phyloP scores from a whole-genome alignment of 2,888 invertebrate genomes.

The Dolichopus griseipennis region DNA sequence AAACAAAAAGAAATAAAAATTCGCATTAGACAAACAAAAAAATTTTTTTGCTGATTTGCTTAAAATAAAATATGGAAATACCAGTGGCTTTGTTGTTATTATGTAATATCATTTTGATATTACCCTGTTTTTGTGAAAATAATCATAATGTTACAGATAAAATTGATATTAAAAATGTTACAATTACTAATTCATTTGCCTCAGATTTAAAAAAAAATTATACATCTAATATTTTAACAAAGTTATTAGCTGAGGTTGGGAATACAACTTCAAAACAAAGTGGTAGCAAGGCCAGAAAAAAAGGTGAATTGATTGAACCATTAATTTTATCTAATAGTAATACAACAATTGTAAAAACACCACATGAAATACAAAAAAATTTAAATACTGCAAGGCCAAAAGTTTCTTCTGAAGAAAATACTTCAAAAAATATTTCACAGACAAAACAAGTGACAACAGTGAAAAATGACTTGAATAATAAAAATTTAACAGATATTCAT shows the following conservation, averaged over 20 bases:
- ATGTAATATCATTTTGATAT: constrained; percentile 1
- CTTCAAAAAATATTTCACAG: not conserved
- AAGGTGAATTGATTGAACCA: not conserved
- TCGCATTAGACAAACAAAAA: not conserved
- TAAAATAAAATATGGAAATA: not conserved
- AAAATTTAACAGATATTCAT: not conserved
- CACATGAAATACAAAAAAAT: not conserved
- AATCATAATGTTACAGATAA: not conserved
- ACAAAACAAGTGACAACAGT: not conserved
- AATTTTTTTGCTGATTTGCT: not conserved
- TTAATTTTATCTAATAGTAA: not conserved
- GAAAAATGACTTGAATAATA: not conserved
- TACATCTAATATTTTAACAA: not conserved
- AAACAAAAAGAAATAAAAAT: not conserved
- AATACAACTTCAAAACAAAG: not conserved
- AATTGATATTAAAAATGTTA: not conserved
- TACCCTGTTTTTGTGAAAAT: not conserved
- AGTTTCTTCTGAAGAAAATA: not conserved
- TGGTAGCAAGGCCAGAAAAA: not conserved
- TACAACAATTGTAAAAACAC: not conserved
- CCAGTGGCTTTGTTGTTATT: not conserved
- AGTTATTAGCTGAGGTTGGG: not conserved
- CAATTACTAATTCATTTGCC: not conserved
- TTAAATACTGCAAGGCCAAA: not conserved
- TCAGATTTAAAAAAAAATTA: not conserved